These are phyloP conservation scores for Drosophila silvestris DNA, from an alignment of 2,888 invertebrate species.

Conservation along the genomic window DNA sequence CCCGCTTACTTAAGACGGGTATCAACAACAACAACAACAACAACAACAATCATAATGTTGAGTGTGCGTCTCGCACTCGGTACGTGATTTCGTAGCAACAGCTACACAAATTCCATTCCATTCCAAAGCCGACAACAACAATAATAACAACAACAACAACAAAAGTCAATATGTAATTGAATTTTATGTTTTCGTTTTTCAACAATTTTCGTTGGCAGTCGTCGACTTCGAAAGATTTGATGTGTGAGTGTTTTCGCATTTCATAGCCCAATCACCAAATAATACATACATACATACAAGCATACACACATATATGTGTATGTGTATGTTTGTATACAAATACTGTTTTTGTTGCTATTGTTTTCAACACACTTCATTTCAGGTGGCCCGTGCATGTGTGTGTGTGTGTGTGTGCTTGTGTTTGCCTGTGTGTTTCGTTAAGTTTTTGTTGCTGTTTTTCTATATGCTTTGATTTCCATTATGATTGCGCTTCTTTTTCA, in stretches of 20 bases:
- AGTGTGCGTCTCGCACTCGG: slow-evolving; percentile 37
- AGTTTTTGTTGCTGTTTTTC: slow-evolving; percentile 35
- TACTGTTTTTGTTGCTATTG: slow-evolving; percentile 31
- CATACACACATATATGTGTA: neutral
- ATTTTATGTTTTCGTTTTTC: slow-evolving; percentile 64
- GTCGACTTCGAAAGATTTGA: slow-evolving; percentile 60
- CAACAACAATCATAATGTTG: slow-evolving; percentile 26
- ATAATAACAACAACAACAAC: slow-evolving; percentile 29
- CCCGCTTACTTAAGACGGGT: slow-evolving; percentile 60
- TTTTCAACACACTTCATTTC: slow-evolving; percentile 57
- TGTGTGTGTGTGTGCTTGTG: neutral
- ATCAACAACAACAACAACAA: slow-evolving; percentile 26
- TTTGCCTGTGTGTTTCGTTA: slow-evolving; percentile 16
- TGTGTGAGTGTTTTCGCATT: slow-evolving; percentile 45
- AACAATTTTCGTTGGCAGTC: slow-evolving; percentile 57
- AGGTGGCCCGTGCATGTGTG: slow-evolving; percentile 7
- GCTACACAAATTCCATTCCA: slow-evolving; percentile 63
- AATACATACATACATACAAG: neutral
- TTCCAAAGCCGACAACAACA: slow-evolving; percentile 46
- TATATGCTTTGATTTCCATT: slow-evolving; percentile 58
- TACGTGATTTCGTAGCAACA: slow-evolving; percentile 64
- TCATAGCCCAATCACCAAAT: slow-evolving; percentile 32
- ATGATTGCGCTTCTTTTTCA: slow-evolving; percentile 65
- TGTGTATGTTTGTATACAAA: neutral
- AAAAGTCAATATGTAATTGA: slow-evolving; percentile 61